Evolutionary conservation across 2,797 vertebrate genomes (phyloP).

Genomic region (Syngnathus acus): DNA sequence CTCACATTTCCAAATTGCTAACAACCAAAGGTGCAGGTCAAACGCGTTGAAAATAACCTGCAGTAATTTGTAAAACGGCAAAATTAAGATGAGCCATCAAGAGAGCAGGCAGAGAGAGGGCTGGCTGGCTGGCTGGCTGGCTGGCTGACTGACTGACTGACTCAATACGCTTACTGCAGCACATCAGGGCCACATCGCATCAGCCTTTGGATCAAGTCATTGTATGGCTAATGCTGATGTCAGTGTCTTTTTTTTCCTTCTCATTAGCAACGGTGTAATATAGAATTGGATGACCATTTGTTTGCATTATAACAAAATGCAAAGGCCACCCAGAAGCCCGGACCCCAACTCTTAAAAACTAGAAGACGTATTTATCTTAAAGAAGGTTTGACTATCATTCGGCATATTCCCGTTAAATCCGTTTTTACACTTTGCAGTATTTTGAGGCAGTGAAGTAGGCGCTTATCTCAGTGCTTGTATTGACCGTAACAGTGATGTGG

Average conservation of each 20-base stretch:
- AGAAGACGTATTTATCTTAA: no score
- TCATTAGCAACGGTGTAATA: neutral
- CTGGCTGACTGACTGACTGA: neutral
- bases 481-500: slow-evolving; percentile 32
- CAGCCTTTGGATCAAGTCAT: slow-evolving; percentile 6
- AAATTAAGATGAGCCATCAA: slow-evolving; percentile 1
- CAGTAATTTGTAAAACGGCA: slow-evolving; percentile 2
- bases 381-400: no score
- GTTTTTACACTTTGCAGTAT: slow-evolving; percentile 16
- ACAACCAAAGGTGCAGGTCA: neutral
- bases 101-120: neutral
- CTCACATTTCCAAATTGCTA: neutral
- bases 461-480: slow-evolving; percentile 41
- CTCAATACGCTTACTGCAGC: slow-evolving; percentile 4
- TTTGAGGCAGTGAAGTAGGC: slow-evolving; percentile 26
- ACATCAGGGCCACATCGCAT: slow-evolving; percentile 1
- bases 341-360: no score
- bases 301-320: neutral
- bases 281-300: neutral
- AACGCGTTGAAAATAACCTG: neutral
- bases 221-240: slow-evolving; percentile 1
- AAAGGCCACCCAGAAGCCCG: no score
- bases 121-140: no score
- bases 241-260: neutral
- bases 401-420: neutral